These are phyloP conservation scores for Mungos mungo DNA, from an alignment of 2,113 vertebrate genomes.

Conservation along the genomic window DNA sequence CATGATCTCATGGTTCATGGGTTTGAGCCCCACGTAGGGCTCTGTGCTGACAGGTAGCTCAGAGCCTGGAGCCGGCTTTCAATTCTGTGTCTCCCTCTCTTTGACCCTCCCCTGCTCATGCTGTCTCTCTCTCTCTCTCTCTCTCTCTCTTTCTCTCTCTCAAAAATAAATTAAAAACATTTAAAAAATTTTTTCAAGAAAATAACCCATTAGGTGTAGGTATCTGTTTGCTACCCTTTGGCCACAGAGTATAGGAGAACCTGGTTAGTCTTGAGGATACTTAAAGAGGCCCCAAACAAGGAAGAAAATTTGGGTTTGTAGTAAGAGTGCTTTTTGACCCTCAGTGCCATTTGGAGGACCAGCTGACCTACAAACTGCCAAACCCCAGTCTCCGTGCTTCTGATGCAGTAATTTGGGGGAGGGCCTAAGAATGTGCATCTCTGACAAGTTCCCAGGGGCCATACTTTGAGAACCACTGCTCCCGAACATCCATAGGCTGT, in stretches of 20 bases:
- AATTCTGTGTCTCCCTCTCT: too few species aligned
- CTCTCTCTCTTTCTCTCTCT: too few species aligned
- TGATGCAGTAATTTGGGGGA: not conserved
- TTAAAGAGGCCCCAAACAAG: not conserved
- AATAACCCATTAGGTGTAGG: constrained; percentile 72
- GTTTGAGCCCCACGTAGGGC: too few species aligned
- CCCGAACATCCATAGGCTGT: fast-evolving
- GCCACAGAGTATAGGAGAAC: constrained; percentile 62
- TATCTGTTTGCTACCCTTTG: constrained; percentile 68
- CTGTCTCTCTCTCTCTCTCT: too few species aligned
- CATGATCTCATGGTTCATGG: too few species aligned
- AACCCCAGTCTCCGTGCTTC: not conserved
- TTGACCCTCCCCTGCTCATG: too few species aligned
- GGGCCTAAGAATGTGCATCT: not conserved
- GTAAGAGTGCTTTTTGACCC: not conserved
- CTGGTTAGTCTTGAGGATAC: not conserved
- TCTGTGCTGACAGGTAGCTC: too few species aligned
- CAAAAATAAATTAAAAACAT: too few species aligned
- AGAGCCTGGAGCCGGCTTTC: too few species aligned
- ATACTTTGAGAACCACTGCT: not conserved
- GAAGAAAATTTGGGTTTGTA: not conserved
- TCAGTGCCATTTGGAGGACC: not conserved
- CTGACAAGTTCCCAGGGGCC: not conserved
- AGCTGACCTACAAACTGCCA: not conserved
- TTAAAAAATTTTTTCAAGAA: too few species aligned